Percentiles rank a stretch among this genome's conserved stretches.
Conservation (phyloP, 2,888 invertebrate species). For the Eupithecia vulgata region DNA sequence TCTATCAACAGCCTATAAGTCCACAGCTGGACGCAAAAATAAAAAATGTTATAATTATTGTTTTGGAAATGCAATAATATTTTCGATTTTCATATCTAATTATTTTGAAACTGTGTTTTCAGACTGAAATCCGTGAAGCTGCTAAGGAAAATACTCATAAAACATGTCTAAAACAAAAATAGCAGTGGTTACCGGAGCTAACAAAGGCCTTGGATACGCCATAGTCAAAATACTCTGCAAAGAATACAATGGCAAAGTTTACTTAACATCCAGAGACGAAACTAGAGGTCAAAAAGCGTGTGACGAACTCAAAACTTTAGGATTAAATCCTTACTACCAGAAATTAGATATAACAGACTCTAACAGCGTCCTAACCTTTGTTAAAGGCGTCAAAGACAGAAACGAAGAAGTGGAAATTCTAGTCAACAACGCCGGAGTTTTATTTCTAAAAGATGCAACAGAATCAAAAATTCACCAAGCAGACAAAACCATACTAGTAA, state of each 20-base stretch:
- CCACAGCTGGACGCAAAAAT: too few relatives aligned
- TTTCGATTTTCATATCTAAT: neutral
- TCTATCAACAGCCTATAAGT: too few relatives aligned
- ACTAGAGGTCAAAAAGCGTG: conserved; percentile 84
- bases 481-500: conserved; percentile 66
- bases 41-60: too few relatives aligned
- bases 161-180: conserved; percentile 57
- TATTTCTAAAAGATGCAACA: conserved; percentile 68
- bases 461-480: conserved; percentile 65
- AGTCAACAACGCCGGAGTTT: conserved; percentile 89
- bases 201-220: conserved; percentile 89
- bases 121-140: neutral
- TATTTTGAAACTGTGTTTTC: neutral
- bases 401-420: conserved; percentile 87
- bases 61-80: too few relatives aligned
- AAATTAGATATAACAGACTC: conserved; percentile 87
- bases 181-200: conserved; percentile 87
- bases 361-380: conserved; percentile 83
- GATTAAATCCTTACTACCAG: conserved; percentile 83
- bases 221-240: conserved; percentile 87
- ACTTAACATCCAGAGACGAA: conserved; percentile 87
- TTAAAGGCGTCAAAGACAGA: conserved; percentile 78
- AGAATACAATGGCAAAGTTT: conserved; percentile 86
- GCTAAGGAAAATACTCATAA: neutral
- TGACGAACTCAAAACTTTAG: conserved; percentile 77